These are phyloP conservation scores for Promerops cafer DNA, from an alignment of 2,113 vertebrate species.

Conservation along the genomic window DNA sequence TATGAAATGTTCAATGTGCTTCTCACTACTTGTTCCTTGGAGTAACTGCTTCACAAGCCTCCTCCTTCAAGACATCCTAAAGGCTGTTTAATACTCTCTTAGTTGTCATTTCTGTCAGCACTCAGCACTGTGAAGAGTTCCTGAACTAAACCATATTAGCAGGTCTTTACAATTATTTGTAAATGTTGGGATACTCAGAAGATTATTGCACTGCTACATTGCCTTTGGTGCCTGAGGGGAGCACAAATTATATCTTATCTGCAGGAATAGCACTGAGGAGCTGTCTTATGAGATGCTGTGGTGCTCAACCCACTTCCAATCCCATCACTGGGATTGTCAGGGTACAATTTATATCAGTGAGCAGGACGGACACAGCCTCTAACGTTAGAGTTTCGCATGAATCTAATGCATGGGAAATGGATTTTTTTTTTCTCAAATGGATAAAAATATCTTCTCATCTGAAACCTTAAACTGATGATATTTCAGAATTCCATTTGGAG, in stretches of 20 bases:
- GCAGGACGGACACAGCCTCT: not conserved
- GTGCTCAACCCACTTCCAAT: not conserved
- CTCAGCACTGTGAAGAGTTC: slow-evolving; percentile 11
- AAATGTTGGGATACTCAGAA: slow-evolving; percentile 39
- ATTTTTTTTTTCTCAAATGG: slow-evolving; percentile 35
- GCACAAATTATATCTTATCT: slow-evolving; percentile 46
- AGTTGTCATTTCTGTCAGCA: slow-evolving; percentile 7
- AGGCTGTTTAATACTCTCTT: not conserved
- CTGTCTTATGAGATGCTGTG: not conserved
- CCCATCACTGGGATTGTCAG: slow-evolving; percentile 40
- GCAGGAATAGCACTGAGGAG: slow-evolving; percentile 8
- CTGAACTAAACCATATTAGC: slow-evolving; percentile 50
- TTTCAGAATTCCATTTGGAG: slow-evolving; percentile 46
- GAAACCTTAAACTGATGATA: slow-evolving; percentile 38
- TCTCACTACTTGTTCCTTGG: not conserved
- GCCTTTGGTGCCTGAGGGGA: slow-evolving; percentile 53
- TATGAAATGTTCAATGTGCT: not conserved
- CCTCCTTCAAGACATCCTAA: not conserved
- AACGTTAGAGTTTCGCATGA: not conserved
- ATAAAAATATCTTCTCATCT: slow-evolving; percentile 48
- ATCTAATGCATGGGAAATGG: slow-evolving; percentile 45
- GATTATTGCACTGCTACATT: slow-evolving; percentile 21
- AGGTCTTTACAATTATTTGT: slow-evolving; percentile 56
- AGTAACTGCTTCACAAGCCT: not conserved
- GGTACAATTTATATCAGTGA: slow-evolving; percentile 27